These are phyloP conservation scores for Mionectes olivaceus DNA, from an alignment of 2,797 vertebrate species.

Conservation along the genomic window DNA sequence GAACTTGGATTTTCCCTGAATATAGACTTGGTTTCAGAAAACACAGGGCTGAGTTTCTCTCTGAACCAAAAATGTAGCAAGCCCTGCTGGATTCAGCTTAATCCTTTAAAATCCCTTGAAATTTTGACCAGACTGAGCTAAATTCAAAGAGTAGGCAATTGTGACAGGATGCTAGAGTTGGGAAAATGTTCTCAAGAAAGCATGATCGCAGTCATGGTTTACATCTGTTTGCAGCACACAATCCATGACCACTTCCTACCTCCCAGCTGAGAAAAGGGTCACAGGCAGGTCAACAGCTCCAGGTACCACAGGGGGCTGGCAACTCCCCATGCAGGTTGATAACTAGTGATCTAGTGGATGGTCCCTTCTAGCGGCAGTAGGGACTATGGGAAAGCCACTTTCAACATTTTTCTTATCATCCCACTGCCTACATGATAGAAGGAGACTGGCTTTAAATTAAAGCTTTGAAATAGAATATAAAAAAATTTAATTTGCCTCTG, in stretches of 20 bases:
- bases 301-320: neutral
- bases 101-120: constrained; percentile 27
- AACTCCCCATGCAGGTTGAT: rapidly evolving
- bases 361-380: neutral
- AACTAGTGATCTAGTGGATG: neutral
- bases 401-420: neutral
- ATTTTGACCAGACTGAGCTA: neutral
- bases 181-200: neutral
- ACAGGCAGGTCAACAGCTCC: neutral
- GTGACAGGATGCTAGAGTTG: neutral
- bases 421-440: neutral
- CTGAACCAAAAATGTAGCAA: neutral
- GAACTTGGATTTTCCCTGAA: neutral
- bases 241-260: neutral
- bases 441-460: neutral
- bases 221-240: rapidly evolving
- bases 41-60: neutral
- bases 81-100: neutral
- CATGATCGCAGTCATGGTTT: neutral
- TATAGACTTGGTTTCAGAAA: neutral
- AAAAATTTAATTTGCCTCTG: neutral
- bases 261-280: neutral
- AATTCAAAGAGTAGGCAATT: constrained; percentile 12
- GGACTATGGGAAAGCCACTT: neutral
- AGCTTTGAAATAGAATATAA: neutral